Evolutionary conservation across 2,888 invertebrate species (phyloP), one percentile per base, ranked within the genome.

Genomic region (Morpho deidamia): DNA sequence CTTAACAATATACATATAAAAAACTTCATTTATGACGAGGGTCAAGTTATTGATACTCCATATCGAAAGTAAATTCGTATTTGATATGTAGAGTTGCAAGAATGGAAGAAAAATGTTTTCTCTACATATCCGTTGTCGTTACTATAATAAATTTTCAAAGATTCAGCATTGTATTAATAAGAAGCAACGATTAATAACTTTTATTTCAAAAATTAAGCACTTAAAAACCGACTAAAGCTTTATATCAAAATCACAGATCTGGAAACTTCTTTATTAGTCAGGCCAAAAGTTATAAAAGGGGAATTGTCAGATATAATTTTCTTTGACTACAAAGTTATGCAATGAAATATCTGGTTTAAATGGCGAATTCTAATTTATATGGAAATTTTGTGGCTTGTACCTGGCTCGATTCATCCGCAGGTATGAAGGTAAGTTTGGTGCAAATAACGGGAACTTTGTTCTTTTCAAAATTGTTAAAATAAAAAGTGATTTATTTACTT

Each of bases 301-400:
- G 50, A 50, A 49, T 48, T 40, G 46, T 41, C 49, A 49, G 49
- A 53, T 53, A 53, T 58, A 44, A 59, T 57, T 51, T 61, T 60
- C 58, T 60, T 58, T 58, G 57, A 58, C 45, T 56, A 56, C 44
- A 55, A 61, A 64, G 62, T 65, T 62, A 71, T 65, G 70, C 67
- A 72, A 76, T 79, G 69, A 73, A 81, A 78, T 74, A 73, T 72
- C 74, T 72, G 78, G 75, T 81, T 80, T 76, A 67, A 72, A 64
- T 74, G 76, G 64, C 69, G 70, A 68, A 63, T 72, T 82, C 78
- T 81, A 81, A 85, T 85, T 81, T 84, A 81, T 79, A 85, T 85
- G 85, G 70, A 76, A 83, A 85, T 85, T 68, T 59, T 60, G 65
- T 57, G 68, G 71, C 69, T 63, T 67, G 71, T 63, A 61, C 61